These are phyloP conservation scores for Drosophila imparisetae DNA, from an alignment of 2,888 invertebrate species.

Conservation along the genomic window DNA sequence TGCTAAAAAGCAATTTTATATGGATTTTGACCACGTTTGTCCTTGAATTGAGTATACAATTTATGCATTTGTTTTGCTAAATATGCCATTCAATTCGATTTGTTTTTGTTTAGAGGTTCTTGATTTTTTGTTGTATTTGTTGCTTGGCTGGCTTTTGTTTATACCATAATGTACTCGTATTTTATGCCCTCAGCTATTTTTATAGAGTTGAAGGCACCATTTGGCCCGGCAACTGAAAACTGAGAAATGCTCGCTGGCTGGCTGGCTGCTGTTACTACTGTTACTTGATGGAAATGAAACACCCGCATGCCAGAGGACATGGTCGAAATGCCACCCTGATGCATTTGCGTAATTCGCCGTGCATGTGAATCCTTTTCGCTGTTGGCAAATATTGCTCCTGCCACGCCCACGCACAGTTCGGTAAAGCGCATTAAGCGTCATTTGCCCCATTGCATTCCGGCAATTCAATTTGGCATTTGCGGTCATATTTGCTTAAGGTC, in stretches of 20 bases:
- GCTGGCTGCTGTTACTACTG: neutral
- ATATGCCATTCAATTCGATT: constrained; percentile 1
- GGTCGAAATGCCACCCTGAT: constrained; percentile 16
- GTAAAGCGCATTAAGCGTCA: constrained; percentile 43
- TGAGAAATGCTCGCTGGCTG: neutral
- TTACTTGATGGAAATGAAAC: neutral
- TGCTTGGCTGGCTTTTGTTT: constrained; percentile 26
- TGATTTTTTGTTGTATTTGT: neutral
- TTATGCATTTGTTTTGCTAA: neutral
- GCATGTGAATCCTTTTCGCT: constrained; percentile 9
- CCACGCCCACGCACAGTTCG: constrained; percentile 27
- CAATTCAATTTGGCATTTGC: constrained; percentile 62
- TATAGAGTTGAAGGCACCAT: constrained; percentile 16
- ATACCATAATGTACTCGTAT: constrained; percentile 19
- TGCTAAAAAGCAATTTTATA: neutral
- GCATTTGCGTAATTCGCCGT: constrained; percentile 34
- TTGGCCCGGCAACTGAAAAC: constrained; percentile 1
- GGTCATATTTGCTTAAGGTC: constrained; percentile 68
- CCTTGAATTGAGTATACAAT: neutral
- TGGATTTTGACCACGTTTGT: neutral
- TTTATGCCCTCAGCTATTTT: constrained; percentile 36
- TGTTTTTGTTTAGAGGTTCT: constrained; percentile 6
- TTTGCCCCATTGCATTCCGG: constrained; percentile 30
- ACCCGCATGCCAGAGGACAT: neutral
- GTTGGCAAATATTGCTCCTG: constrained; percentile 38